Conservation (phyloP, 2,888 invertebrate species). For the Charanyca ferruginea region DNA sequence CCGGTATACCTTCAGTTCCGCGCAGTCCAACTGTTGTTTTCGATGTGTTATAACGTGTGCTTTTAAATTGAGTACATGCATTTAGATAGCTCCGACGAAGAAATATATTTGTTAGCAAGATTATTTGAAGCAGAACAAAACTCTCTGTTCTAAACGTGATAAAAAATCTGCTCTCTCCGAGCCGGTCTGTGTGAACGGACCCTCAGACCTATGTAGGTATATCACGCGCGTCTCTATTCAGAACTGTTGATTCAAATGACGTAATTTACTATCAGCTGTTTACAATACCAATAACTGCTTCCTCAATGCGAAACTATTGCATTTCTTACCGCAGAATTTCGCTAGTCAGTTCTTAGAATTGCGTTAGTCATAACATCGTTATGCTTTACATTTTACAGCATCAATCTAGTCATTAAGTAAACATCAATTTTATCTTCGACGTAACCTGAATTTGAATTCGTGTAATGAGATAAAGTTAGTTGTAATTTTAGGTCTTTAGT, state of each 20-base stretch:
- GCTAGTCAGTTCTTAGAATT: slow-evolving; percentile 39
- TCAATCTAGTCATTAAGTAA: slow-evolving; percentile 46
- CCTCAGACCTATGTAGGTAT: too few relatives aligned
- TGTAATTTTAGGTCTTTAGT: not conserved
- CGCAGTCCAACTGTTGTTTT: too few relatives aligned
- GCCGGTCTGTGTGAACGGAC: too few relatives aligned
- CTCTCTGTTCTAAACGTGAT: too few relatives aligned
- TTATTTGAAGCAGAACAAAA: too few relatives aligned
- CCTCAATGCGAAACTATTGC: slow-evolving; percentile 40
- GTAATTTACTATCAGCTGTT: slow-evolving; percentile 29
- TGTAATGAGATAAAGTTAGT: slow-evolving; percentile 22
- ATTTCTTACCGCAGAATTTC: slow-evolving; percentile 36
- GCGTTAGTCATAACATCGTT: slow-evolving; percentile 51
- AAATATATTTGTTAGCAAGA: too few relatives aligned
- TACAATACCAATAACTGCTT: slow-evolving; percentile 35
- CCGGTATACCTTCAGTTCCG: too few relatives aligned
- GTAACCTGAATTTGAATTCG: slow-evolving; percentile 41
- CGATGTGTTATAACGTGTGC: too few relatives aligned
- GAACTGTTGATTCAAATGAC: slow-evolving; percentile 1
- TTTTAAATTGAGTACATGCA: too few relatives aligned
- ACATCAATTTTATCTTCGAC: slow-evolving; percentile 45
- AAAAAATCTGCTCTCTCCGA: too few relatives aligned
- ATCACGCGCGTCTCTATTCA: too few relatives aligned
- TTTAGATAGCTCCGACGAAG: too few relatives aligned
- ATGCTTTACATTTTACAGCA: slow-evolving; percentile 23